phyloP scores from a whole-genome alignment of 2,797 vertebrate genomes.

The Sternotherus odoratus region DNA sequence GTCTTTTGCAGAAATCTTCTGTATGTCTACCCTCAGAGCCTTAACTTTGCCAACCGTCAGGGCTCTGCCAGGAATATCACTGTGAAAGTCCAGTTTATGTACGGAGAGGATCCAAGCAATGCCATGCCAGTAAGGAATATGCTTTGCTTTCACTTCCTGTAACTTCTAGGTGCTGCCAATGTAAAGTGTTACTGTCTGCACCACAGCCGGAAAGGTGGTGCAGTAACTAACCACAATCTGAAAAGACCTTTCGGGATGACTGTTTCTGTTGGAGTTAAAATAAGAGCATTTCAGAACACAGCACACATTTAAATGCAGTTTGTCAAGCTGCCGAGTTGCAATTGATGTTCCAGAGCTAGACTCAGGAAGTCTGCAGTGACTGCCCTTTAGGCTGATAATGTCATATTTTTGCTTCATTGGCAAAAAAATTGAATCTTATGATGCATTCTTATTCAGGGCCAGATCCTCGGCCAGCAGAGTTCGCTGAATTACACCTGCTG shows the following conservation, averaged over 20 bases:
- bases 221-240: not conserved
- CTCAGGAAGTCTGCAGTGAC: not conserved
- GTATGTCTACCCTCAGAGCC: conserved; percentile 96
- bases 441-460: not conserved
- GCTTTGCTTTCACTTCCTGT: not conserved
- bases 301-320: fast-evolving
- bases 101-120: conserved; percentile 95
- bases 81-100: conserved; percentile 99
- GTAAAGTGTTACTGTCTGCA: not conserved
- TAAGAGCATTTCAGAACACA: not conserved
- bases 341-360: not conserved
- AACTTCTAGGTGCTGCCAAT: fast-evolving
- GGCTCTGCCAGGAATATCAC: conserved; percentile 99
- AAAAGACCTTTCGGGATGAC: not conserved
- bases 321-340: not conserved
- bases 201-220: not conserved
- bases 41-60: conserved; percentile 98
- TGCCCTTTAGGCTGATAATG: not conserved
- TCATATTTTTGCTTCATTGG: not conserved
- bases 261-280: not conserved
- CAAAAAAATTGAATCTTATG: not conserved
- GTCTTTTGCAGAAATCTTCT: conserved; percentile 91
- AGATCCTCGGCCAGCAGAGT: not conserved
- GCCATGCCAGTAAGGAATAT: conserved; percentile 91
- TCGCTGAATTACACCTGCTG: not conserved